Evolutionary conservation across 2,797 vertebrate species (phyloP), one percentile per base, ranked within the genome.

Genomic region (Phaenicophaeus curvirostris): DNA sequence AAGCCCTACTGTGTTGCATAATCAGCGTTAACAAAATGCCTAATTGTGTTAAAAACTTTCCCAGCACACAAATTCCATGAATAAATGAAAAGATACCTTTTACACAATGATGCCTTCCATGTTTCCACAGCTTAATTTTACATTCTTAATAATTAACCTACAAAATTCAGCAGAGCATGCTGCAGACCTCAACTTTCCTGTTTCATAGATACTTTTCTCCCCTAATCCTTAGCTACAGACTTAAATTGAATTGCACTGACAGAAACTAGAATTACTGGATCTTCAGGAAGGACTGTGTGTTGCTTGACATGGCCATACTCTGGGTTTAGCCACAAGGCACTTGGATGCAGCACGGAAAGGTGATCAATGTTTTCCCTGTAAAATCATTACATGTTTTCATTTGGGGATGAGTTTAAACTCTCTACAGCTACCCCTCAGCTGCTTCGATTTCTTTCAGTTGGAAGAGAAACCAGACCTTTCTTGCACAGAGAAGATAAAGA

Each of bases 311-410:
- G 27, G 37, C 39, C 9, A 3, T 7, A 3, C 2, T 6, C 42
- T 31, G 61, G 31, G 10, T 33, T 69, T 41, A 53, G 53, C 61
- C 61, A 31, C 11, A 6, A 21, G 37, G 48, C 37, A 18, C 31
- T 62, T 30, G 7, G 21, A 24, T 8, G 54, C 18, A 13, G 48
- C 14, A 53, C 31, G 50, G 44, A 41, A 58, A 78, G 42, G 42
- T 1, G 0, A 27, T 21, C 31, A 2, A 4, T 35, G 31, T 71
- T 66, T 67, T 66, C 54, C 37, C 54, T 31, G 4, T 8, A n/a
- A 24, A 10, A 24, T 68, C 31, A 83, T 18, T 5, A 25, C 18
- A 42, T 18, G 37, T 31, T 86, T 79, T 33, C 11, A 13, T 24
- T 4, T 35, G 48, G 62, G 46, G 20, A 18, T 20, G n/a, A 24